phyloP scores from a whole-genome alignment of 2,113 vertebrate genomes.

The Cygnus atratus region DNA sequence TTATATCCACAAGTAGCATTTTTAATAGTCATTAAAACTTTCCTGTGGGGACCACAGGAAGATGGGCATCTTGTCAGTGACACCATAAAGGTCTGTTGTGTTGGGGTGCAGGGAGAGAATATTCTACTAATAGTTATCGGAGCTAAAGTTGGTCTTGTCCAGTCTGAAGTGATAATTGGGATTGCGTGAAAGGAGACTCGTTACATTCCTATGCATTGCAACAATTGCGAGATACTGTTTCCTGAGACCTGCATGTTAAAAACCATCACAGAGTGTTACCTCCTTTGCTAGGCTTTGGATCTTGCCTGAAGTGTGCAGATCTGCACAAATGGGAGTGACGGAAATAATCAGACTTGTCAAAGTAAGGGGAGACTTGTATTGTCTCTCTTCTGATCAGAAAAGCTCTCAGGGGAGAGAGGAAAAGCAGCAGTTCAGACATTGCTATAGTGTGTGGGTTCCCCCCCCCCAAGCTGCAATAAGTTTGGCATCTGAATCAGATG shows the following conservation, averaged over 20 bases:
- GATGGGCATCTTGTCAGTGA: not conserved
- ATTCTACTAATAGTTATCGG: not conserved
- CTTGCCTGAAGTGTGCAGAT: not conserved
- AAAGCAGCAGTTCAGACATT: not conserved
- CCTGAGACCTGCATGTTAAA: not conserved
- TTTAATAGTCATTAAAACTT: not conserved
- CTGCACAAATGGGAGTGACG: not conserved
- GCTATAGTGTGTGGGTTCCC: not conserved
- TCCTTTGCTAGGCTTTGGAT: not conserved
- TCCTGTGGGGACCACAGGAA: not conserved
- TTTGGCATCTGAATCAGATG: not conserved
- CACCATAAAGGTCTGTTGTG: not conserved
- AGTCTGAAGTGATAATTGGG: not conserved
- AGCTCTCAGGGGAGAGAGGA: not conserved
- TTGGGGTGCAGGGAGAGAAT: not conserved
- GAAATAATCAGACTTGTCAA: not conserved
- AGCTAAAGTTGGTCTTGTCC: not conserved
- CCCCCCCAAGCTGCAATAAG: not conserved
- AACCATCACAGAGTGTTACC: not conserved
- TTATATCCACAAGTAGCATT: not conserved
- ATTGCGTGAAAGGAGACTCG: not conserved
- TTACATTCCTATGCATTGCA: not conserved
- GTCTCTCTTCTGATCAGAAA: not conserved
- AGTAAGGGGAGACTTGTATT: not conserved
- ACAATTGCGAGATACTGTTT: fast-evolving